phyloP scores from a whole-genome alignment of 2,888 invertebrate species.

The Leptopilina syphax region DNA sequence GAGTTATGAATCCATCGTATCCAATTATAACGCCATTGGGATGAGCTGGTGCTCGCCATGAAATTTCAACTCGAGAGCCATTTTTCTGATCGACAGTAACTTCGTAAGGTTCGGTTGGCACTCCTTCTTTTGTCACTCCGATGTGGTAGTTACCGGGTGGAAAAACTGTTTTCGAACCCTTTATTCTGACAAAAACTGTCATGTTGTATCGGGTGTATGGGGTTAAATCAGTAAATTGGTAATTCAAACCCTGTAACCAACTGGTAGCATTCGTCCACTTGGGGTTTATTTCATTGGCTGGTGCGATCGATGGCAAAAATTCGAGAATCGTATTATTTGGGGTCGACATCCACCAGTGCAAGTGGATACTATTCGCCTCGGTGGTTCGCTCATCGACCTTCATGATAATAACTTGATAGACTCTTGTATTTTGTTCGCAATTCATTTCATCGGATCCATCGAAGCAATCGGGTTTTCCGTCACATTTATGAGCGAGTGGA shows the following conservation, averaged over 20 bases:
- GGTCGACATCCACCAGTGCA: slow-evolving; percentile 82
- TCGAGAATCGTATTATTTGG: slow-evolving; percentile 78
- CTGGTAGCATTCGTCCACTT: slow-evolving; percentile 80
- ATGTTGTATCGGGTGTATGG: slow-evolving; percentile 88
- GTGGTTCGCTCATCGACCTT: slow-evolving; percentile 82
- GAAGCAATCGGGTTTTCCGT: slow-evolving; percentile 83
- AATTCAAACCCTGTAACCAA: slow-evolving; percentile 81
- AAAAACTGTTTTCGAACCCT: slow-evolving; percentile 79
- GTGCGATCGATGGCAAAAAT: slow-evolving; percentile 84
- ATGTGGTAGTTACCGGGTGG: slow-evolving; percentile 82
- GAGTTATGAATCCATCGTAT: slow-evolving; percentile 83
- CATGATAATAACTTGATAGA: slow-evolving; percentile 80
- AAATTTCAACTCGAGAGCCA: slow-evolving; percentile 82
- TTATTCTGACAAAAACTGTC: slow-evolving; percentile 85
- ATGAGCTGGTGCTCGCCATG: slow-evolving; percentile 83
- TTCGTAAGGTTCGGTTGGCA: slow-evolving; percentile 84
- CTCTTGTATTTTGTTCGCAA: slow-evolving; percentile 78
- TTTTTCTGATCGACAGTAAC: slow-evolving; percentile 82
- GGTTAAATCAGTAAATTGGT: slow-evolving; percentile 81
- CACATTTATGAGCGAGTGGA: slow-evolving; percentile 81
- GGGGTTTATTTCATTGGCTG: slow-evolving; percentile 74
- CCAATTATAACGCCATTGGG: slow-evolving; percentile 82
- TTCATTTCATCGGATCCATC: slow-evolving; percentile 87
- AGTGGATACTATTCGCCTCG: slow-evolving; percentile 81
- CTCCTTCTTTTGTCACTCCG: slow-evolving; percentile 84